phyloP scores from a whole-genome alignment of 2,113 vertebrate genomes.

The Callorhinus ursinus region DNA sequence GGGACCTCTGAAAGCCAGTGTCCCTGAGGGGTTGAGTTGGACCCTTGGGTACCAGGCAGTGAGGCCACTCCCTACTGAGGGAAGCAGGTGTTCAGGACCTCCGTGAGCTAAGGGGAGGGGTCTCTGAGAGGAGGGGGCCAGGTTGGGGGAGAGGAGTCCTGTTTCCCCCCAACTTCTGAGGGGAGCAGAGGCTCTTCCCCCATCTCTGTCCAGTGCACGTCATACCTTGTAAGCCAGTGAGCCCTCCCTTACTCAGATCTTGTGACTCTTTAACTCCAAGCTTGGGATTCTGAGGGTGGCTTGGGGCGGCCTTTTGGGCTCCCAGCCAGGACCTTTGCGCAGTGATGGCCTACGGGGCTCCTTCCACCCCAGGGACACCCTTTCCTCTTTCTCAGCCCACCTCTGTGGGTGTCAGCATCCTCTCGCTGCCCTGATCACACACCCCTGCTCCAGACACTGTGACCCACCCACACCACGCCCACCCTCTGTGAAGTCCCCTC shows the following conservation, averaged over 20 bases:
- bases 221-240: not conserved
- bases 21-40: not conserved
- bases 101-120: not conserved
- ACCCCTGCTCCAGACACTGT: not conserved
- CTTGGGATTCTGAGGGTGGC: not conserved
- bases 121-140: not conserved
- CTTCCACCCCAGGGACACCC: not conserved
- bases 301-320: not conserved
- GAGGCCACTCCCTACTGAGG: not conserved
- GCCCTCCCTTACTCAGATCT: not conserved
- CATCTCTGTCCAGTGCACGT: not conserved
- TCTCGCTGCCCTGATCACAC: not conserved
- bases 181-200: not conserved
- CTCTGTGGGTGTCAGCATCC: not conserved
- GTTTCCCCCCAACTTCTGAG: not conserved
- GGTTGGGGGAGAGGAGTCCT: not conserved
- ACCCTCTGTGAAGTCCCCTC: not conserved
- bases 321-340: not conserved
- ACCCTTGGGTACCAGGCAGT: not conserved
- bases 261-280: not conserved
- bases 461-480: rapidly evolving
- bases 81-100: not conserved
- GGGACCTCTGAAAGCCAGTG: not conserved
- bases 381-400: not conserved
- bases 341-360: not conserved